phyloP scores from a whole-genome alignment of 2,888 invertebrate species.

The Lithophane ornitopus region DNA sequence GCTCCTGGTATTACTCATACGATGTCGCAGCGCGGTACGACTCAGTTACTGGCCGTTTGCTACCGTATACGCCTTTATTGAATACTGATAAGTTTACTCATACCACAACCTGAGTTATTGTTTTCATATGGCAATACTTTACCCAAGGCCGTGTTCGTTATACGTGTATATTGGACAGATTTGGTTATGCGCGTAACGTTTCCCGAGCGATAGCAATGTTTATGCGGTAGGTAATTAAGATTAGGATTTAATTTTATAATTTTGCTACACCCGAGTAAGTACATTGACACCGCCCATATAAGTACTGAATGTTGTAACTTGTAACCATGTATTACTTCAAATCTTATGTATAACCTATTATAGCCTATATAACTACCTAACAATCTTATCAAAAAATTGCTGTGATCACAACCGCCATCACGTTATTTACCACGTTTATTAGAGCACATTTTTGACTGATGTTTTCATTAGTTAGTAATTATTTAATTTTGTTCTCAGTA shows the following conservation, averaged over 20 bases:
- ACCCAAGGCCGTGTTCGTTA: constrained; percentile 63
- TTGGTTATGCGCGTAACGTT: constrained; percentile 49
- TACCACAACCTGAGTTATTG: constrained; percentile 68
- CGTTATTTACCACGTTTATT: neutral
- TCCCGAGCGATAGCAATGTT: constrained; percentile 38
- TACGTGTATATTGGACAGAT: constrained; percentile 52
- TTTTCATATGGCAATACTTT: constrained; percentile 71
- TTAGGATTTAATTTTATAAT: constrained; percentile 22
- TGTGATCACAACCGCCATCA: neutral
- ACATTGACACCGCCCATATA: neutral
- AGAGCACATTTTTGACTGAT: neutral
- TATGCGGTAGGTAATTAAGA: constrained; percentile 45
- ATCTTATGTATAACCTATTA: no score
- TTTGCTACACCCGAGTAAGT: constrained; percentile 9
- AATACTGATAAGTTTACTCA: constrained; percentile 84
- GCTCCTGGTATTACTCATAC: constrained; percentile 79
- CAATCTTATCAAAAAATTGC: neutral
- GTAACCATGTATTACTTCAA: neutral
- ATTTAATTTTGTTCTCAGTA: neutral
- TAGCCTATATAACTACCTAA: neutral
- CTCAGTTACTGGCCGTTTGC: constrained; percentile 71
- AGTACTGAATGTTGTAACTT: constrained; percentile 3
- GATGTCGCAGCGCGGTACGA: constrained; percentile 78
- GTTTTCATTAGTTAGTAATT: neutral
- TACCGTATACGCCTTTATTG: constrained; percentile 77